Conservation (phyloP, 1,140 invertebrate genomes). For the Adelges cooleyi region DNA sequence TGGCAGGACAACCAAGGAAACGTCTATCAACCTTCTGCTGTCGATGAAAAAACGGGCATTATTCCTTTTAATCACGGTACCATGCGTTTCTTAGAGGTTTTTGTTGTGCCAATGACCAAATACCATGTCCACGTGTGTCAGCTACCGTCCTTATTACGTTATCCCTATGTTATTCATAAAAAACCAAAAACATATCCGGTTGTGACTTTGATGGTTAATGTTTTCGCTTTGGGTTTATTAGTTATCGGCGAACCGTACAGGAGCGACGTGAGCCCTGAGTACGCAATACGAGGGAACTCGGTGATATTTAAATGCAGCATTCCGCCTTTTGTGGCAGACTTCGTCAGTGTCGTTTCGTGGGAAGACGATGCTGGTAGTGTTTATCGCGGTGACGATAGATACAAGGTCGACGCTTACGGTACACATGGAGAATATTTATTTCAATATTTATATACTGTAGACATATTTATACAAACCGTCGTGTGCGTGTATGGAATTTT, state of each 20-base stretch:
- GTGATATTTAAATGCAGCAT: conserved; percentile 89
- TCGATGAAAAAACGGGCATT: background rate
- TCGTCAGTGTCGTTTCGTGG: conserved; percentile 81
- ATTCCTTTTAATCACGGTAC: background rate
- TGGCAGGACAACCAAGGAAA: conserved; percentile 51
- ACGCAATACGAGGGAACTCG: conserved; percentile 83
- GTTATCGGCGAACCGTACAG: conserved; percentile 81
- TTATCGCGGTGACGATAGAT: conserved; percentile 9
- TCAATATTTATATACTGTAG: too few species aligned
- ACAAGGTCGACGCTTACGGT: background rate
- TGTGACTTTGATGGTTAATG: too few species aligned
- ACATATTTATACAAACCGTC: too few species aligned
- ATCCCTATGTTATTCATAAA: too few species aligned
- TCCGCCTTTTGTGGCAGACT: conserved; percentile 82
- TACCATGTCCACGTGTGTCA: too few species aligned
- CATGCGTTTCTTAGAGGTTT: too few species aligned
- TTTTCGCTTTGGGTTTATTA: conserved; percentile 48
- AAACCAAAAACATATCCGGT: too few species aligned
- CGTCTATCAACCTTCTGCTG: background rate
- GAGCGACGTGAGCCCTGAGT: conserved; percentile 81
- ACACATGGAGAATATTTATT: background rate
- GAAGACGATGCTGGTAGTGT: conserved; percentile 60
- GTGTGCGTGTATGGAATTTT: too few species aligned
- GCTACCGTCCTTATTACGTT: too few species aligned
- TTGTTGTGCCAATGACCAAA: too few species aligned